Conservation (phyloP, 2,113 vertebrate genomes). For the Copsychus sechellarum region DNA sequence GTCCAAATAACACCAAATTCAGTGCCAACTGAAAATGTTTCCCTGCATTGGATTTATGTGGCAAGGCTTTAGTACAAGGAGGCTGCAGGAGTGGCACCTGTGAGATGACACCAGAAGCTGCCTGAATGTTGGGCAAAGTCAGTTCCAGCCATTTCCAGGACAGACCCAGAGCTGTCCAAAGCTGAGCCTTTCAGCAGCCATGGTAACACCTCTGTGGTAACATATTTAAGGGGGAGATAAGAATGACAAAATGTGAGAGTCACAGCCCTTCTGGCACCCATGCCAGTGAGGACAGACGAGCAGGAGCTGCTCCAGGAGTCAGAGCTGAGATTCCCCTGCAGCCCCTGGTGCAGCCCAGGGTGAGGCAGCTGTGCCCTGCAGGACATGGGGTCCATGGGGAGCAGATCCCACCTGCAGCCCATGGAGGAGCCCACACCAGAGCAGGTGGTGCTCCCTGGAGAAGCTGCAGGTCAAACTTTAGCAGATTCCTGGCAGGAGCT, state of each 20-base stretch:
- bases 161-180: background rate
- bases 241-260: background rate
- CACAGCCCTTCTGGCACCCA: background rate
- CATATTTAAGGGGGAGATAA: rapidly evolving
- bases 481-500: background rate
- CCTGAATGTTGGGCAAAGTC: background rate
- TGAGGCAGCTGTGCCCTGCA: background rate
- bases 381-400: background rate
- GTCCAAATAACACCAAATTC: background rate
- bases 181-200: rapidly evolving
- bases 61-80: background rate
- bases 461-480: background rate
- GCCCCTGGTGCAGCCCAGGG: background rate
- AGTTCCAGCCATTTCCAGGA: background rate
- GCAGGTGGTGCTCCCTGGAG: background rate
- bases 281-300: background rate
- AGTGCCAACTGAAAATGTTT: background rate
- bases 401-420: background rate
- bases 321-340: background rate
- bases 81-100: background rate
- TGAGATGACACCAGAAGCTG: background rate
- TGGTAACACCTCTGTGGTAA: background rate
- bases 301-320: background rate
- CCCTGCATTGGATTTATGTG: background rate
- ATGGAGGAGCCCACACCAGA: background rate